These are phyloP conservation scores for Bambusicola thoracicus DNA, from an alignment of 2,113 vertebrate genomes.

Conservation along the genomic window DNA sequence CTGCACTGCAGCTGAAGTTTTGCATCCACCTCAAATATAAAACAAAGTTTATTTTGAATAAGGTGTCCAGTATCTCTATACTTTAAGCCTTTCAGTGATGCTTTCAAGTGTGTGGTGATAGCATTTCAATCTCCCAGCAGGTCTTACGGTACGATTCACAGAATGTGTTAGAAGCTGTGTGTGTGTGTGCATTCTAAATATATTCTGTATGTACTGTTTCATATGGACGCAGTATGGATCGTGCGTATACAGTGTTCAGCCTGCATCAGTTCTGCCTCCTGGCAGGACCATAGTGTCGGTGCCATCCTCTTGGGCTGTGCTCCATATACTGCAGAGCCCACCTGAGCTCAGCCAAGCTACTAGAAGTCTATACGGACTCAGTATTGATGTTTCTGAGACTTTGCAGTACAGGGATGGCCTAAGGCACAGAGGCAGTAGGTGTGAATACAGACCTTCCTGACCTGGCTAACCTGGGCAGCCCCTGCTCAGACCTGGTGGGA, in stretches of 20 bases:
- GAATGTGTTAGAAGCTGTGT: neutral
- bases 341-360: neutral
- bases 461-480: neutral
- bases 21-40: slow-evolving; percentile 66
- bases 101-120: slow-evolving; percentile 7
- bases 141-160: slow-evolving; percentile 21
- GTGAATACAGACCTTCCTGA: neutral
- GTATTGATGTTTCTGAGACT: neutral
- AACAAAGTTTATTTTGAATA: slow-evolving; percentile 73
- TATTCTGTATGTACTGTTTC: neutral
- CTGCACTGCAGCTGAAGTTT: slow-evolving; percentile 71
- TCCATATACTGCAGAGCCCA: rapidly evolving
- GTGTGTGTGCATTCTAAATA: neutral
- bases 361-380: neutral
- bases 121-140: slow-evolving; percentile 34
- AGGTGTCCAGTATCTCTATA: neutral
- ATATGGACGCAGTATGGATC: neutral
- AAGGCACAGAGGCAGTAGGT: rapidly evolving
- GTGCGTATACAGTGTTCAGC: neutral
- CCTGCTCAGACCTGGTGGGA: neutral
- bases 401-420: rapidly evolving
- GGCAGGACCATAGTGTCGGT: neutral
- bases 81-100: slow-evolving; percentile 57
- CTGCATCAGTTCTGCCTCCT: neutral
- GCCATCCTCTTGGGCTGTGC: neutral